These are phyloP conservation scores for Thelaira solivaga DNA, from an alignment of 2,888 invertebrate genomes.

Conservation along the genomic window DNA sequence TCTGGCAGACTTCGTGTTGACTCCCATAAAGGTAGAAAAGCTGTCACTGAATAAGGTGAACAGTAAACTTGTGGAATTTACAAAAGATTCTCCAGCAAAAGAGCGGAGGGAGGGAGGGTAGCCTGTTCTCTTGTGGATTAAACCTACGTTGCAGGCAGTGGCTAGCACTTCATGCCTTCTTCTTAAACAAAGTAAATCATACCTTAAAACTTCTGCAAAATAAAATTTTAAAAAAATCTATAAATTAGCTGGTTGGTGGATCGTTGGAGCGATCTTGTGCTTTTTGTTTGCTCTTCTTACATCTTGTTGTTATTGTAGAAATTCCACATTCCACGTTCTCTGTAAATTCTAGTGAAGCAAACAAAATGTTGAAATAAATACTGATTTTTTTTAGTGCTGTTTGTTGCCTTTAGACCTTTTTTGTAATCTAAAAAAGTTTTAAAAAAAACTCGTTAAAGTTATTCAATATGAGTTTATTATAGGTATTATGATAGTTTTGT, in stretches of 20 bases:
- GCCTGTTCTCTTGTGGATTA: too few relatives aligned
- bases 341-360: conserved; percentile 33
- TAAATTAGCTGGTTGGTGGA: conserved; percentile 17
- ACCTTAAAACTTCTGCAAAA: conserved; percentile 3
- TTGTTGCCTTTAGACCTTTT: background rate
- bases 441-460: conserved; percentile 35
- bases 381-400: background rate
- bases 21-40: too few relatives aligned
- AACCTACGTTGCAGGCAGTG: too few relatives aligned
- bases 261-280: conserved; percentile 15
- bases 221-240: conserved; percentile 13
- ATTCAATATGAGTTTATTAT: conserved; percentile 26
- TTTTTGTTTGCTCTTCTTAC: conserved; percentile 5
- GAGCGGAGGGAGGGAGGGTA: too few relatives aligned
- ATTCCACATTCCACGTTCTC: conserved; percentile 47
- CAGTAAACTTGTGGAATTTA: too few relatives aligned
- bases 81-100: too few relatives aligned
- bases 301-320: conserved; percentile 33
- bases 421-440: background rate
- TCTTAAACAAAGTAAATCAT: background rate
- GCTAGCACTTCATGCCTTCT: too few relatives aligned
- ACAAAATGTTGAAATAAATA: conserved; percentile 23
- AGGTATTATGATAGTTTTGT: background rate
- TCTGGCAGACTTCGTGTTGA: too few relatives aligned
- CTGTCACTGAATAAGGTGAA: too few relatives aligned